Percentiles rank a stretch among this genome's conserved stretches.
Conservation (phyloP, 2,797 vertebrate genomes). For the Ambastaia sidthimunki region DNA sequence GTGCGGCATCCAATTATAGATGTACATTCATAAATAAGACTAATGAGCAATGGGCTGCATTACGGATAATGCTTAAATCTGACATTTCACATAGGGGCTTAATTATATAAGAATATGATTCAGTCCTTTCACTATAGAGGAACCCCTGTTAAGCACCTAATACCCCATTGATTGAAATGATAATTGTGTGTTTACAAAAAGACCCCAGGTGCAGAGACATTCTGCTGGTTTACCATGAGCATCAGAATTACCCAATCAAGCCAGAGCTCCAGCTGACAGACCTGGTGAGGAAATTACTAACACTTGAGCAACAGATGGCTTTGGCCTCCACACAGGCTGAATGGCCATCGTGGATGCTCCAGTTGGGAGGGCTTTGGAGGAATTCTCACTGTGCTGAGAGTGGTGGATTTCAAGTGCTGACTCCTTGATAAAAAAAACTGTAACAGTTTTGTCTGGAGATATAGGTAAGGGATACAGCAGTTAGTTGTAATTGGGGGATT, state of each 20-base stretch:
- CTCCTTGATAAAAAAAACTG: no score
- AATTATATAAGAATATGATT: slow-evolving; percentile 55
- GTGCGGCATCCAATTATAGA: slow-evolving; percentile 21
- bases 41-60: slow-evolving; percentile 23
- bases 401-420: slow-evolving; percentile 9
- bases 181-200: slow-evolving; percentile 62
- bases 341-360: slow-evolving; percentile 47
- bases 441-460: slow-evolving; percentile 18
- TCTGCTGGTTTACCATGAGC: slow-evolving; percentile 55
- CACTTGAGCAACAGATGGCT: slow-evolving; percentile 64
- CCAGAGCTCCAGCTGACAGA: slow-evolving; percentile 61
- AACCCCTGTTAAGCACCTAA: slow-evolving; percentile 50
- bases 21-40: slow-evolving; percentile 46
- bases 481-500: neutral
- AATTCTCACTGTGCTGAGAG: neutral
- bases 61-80: slow-evolving; percentile 38
- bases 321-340: slow-evolving; percentile 49
- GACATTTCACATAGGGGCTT: slow-evolving; percentile 50
- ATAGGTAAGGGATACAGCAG: neutral
- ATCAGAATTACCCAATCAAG: slow-evolving; percentile 64
- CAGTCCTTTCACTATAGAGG: slow-evolving; percentile 44
- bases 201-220: slow-evolving; percentile 60
- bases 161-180: slow-evolving; percentile 59
- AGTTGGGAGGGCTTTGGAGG: slow-evolving; percentile 39
- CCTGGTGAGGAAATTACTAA: slow-evolving; percentile 63